A percentile compares a stretch with the other conserved stretches of the same genome.
phyloP scores from a whole-genome alignment of 2,888 invertebrate genomes.

The Caenorhabditis uteleia region DNA sequence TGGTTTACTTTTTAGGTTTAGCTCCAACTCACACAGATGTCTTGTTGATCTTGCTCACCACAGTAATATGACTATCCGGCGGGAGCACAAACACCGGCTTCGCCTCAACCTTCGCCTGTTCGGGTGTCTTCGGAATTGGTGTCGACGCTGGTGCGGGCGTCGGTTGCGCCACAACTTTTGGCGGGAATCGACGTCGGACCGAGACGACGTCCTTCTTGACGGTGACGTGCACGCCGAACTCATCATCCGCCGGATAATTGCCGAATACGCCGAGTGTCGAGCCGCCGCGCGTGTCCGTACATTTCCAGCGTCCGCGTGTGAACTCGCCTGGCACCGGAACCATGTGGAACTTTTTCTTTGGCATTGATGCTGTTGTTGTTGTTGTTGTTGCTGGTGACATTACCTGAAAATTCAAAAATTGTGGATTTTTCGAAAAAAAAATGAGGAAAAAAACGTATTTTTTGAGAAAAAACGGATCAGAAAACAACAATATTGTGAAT shows the following conservation, averaged over 20 bases:
- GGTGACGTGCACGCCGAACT: conserved; percentile 23
- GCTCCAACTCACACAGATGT: too few species aligned
- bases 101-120: too few species aligned
- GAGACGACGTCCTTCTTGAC: conserved; percentile 32
- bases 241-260: conserved; percentile 40
- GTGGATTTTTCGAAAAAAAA: conserved; percentile 1
- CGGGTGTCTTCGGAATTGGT: background rate
- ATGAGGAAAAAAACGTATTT: background rate
- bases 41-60: too few species aligned
- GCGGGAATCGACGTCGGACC: too few species aligned
- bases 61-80: conserved; percentile 1
- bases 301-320: conserved; percentile 65
- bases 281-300: conserved; percentile 36
- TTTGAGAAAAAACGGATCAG: too few species aligned
- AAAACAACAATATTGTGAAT: too few species aligned
- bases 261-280: conserved; percentile 37
- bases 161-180: too few species aligned
- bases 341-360: too few species aligned
- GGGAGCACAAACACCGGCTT: too few species aligned
- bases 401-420: too few species aligned
- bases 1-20: too few species aligned
- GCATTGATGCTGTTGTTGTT: conserved; percentile 5
- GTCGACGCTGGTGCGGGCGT: too few species aligned
- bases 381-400: conserved; percentile 2
- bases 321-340: conserved; percentile 65